These are phyloP conservation scores for Trypoxylon attenuatum DNA, from an alignment of 2,888 invertebrate species.

Conservation along the genomic window DNA sequence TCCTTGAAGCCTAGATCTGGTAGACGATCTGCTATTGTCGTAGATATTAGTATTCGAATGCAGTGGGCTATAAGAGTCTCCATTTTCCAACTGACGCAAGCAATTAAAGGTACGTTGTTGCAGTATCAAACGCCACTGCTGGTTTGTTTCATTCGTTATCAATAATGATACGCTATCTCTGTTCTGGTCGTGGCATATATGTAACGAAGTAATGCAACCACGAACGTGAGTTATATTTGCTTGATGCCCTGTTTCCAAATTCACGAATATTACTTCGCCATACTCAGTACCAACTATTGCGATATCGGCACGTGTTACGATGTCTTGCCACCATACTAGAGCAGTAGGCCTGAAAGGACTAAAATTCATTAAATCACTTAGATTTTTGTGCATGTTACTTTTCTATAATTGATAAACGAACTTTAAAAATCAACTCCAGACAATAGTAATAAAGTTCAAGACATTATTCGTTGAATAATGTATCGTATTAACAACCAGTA, in stretches of 20 bases:
- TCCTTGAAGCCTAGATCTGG: conserved; percentile 79
- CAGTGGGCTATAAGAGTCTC: conserved; percentile 19
- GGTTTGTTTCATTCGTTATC: conserved; percentile 84
- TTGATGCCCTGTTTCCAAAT: conserved; percentile 82
- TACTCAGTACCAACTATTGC: conserved; percentile 73
- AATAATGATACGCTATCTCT: conserved; percentile 78
- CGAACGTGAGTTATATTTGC: conserved; percentile 79
- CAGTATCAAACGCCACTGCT: conserved; percentile 88
- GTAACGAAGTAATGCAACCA: conserved; percentile 79
- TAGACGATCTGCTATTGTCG: conserved; percentile 67
- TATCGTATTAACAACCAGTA: neutral
- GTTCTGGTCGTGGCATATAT: conserved; percentile 84
- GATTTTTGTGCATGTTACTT: no score
- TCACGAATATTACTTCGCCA: conserved; percentile 82
- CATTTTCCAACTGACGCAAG: conserved; percentile 43
- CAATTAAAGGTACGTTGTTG: conserved; percentile 85
- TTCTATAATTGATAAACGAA: no score
- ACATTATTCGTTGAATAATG: no score
- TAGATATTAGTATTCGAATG: conserved; percentile 25
- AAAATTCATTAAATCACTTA: neutral
- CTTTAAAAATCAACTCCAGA: no score
- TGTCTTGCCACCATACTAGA: conserved; percentile 72
- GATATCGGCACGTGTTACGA: conserved; percentile 65
- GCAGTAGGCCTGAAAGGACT: conserved; percentile 63
- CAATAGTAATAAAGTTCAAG: no score